Base-by-base conservation (phyloP, 2,113 vertebrate species). In the Atrichornis clamosus region DNA sequence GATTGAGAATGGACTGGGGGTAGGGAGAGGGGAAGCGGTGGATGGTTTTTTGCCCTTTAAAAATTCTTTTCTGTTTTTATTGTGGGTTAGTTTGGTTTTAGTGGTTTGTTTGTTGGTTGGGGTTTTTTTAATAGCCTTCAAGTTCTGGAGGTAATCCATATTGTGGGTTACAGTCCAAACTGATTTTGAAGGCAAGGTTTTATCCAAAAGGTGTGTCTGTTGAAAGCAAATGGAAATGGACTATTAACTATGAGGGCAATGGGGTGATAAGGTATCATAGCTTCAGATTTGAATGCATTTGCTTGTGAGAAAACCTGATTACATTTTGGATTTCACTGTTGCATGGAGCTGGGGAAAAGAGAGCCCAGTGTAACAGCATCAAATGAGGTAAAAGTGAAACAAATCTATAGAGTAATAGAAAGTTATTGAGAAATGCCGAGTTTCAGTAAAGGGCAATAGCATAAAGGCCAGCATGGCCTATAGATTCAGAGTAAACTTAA, bases 21-120 rank as follows among this genome's bases (percentile, higher is more conserved):
- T 8, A 23, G 20, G 3, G 3, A 18, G 6, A 26, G 16, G 28
- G 5, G 35, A 41, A 39, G 17, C 7, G 46, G 13, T 2, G 1
- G 10, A 11, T 2, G 1, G 4, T 0, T 50, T 60, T 62, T 62
- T 27, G 0, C 9, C 1, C 1, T 19, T 21, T 2, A 13, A 46
- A 23, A 9, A 7, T 17, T 23, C 83, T 78, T 22, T 21, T 13
- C 2, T 22, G 4, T 62, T 41, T 47, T 55, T 37, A 13, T 49
- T 37, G 17, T 23, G 9, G 17, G 2, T 39, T 73, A 35, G 6
- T 65, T 24, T 52, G 33, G 5, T 24, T 82, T 56, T 32, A 7
- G 39, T 55, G 5, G 3, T 63, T 70, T 52, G 3, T 23, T 42
- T 37, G 8, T 49, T 50, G 15, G 4, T 5, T n/a, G 27, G 11